phyloP scores from a whole-genome alignment of 2,113 vertebrate genomes.

The Cephalopholis sonnerati region DNA sequence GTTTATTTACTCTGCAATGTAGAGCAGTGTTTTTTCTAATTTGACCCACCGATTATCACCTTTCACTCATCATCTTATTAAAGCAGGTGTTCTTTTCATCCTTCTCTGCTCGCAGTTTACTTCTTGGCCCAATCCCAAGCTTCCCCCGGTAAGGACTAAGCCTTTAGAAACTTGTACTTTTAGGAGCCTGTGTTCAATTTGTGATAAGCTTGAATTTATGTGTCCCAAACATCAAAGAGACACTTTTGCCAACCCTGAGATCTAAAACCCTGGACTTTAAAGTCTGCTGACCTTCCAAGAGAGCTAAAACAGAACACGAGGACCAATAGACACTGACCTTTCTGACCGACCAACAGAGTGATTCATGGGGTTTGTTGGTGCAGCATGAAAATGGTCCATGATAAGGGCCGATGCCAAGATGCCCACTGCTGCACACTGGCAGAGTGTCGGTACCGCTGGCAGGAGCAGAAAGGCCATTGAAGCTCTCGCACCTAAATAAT shows the following conservation, averaged over 20 bases:
- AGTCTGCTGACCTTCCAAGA: conserved; percentile 60
- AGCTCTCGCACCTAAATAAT: conserved; percentile 35
- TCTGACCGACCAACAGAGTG: conserved; percentile 26
- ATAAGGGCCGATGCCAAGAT: conserved; percentile 23
- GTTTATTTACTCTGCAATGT: conserved; percentile 18
- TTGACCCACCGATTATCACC: conserved; percentile 22
- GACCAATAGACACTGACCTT: conserved; percentile 54
- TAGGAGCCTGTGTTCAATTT: not conserved
- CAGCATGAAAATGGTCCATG: conserved; percentile 28
- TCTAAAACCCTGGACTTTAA: conserved; percentile 40
- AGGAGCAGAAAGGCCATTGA: conserved; percentile 19
- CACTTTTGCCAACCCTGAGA: conserved; percentile 3
- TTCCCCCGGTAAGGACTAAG: not conserved
- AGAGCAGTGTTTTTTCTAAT: conserved; percentile 27
- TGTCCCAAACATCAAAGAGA: conserved; percentile 30
- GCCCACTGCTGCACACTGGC: conserved; percentile 26
- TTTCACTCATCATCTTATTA: conserved; percentile 8
- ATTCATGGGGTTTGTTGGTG: conserved; percentile 25
- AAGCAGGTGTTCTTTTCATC: conserved; percentile 11
- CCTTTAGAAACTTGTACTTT: not conserved
- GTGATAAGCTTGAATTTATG: conserved; percentile 4
- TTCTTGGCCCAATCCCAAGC: conserved; percentile 9
- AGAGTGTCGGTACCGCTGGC: conserved; percentile 22
- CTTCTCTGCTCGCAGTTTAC: conserved; percentile 3
- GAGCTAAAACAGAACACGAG: conserved; percentile 53